phyloP scores from a whole-genome alignment of 2,888 invertebrate genomes.

The Aleiodes testaceus region DNA sequence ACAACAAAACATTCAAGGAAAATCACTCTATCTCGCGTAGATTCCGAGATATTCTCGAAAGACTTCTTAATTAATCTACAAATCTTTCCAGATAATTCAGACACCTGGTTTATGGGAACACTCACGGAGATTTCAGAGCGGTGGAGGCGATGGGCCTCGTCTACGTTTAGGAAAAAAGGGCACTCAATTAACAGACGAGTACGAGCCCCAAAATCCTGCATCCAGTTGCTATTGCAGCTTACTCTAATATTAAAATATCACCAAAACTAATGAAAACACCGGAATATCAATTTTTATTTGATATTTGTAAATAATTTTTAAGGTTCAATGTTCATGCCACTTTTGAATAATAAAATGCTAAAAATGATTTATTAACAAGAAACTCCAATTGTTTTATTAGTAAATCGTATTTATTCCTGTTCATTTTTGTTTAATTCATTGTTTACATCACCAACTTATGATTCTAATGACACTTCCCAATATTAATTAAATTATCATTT shows the following conservation, averaged over 20 bases:
- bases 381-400: constrained; percentile 8
- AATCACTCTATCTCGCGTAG: background rate
- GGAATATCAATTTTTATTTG: background rate
- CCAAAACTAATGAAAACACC: background rate
- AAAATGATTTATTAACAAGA: background rate
- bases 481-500: constrained; percentile 12
- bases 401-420: constrained; percentile 18
- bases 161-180: constrained; percentile 63
- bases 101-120: constrained; percentile 90
- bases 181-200: constrained; percentile 61
- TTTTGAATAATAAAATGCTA: too few species aligned
- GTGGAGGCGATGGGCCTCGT: constrained; percentile 57
- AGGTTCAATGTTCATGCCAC: too few species aligned
- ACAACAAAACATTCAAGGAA: background rate
- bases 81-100: constrained; percentile 84
- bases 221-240: constrained; percentile 63
- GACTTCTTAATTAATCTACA: background rate
- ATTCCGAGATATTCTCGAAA: background rate
- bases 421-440: constrained; percentile 2
- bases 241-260: constrained; percentile 34
- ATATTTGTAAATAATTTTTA: constrained; percentile 46
- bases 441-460: constrained; percentile 26
- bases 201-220: constrained; percentile 54
- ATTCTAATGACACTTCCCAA: constrained; percentile 18
- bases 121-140: constrained; percentile 51